These are phyloP conservation scores for Urocynchramus pylzowi DNA, from an alignment of 2,113 vertebrate species.

Conservation along the genomic window DNA sequence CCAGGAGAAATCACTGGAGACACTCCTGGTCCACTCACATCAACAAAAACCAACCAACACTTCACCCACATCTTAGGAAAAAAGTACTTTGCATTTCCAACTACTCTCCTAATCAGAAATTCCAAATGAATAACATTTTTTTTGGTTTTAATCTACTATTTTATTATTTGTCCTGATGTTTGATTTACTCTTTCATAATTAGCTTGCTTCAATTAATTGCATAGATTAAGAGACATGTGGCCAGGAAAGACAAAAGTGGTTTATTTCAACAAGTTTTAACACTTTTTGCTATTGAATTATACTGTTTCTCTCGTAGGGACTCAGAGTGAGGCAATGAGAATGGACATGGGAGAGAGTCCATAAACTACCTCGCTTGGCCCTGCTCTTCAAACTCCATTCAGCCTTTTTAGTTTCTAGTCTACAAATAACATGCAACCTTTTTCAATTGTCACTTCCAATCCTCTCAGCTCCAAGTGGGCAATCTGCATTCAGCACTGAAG, in stretches of 20 bases:
- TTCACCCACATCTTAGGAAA: not conserved
- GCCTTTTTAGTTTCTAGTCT: not conserved
- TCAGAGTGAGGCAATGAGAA: not conserved
- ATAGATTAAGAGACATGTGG: not conserved
- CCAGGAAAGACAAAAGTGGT: not conserved
- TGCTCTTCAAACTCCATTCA: not conserved
- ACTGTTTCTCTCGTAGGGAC: not conserved
- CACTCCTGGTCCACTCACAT: not conserved
- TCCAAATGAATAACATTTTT: not conserved
- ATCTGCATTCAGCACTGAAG: not conserved
- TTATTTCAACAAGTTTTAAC: not conserved
- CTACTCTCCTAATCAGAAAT: not conserved
- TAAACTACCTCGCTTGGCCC: not conserved
- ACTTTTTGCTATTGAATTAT: not conserved
- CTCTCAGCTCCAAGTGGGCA: not conserved
- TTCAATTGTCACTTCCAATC: not conserved
- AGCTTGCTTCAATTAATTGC: not conserved
- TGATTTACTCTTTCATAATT: not conserved
- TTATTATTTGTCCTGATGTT: not conserved
- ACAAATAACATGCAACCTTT: not conserved
- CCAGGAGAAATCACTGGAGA: not conserved
- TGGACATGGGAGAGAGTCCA: not conserved
- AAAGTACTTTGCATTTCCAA: not conserved
- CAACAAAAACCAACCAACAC: not conserved
- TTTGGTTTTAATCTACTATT: not conserved